A percentile compares a stretch with the other conserved stretches of the same genome.
phyloP scores from a whole-genome alignment of 2,797 vertebrate genomes.

The Spinus pinus region DNA sequence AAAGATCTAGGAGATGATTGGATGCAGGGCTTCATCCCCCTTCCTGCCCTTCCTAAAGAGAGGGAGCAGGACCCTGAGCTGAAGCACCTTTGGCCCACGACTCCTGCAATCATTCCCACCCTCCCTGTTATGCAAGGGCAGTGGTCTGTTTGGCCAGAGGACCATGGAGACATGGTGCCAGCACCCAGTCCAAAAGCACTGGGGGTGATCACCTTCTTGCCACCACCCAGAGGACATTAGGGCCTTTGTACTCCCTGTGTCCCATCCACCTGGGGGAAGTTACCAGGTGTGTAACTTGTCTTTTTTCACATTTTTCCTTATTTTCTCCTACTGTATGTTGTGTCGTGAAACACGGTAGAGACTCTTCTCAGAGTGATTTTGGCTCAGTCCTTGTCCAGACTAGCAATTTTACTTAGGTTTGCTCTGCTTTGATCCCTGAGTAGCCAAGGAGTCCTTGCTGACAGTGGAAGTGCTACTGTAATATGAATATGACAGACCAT shows the following conservation, averaged over 20 bases:
- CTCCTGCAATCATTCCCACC: rapidly evolving
- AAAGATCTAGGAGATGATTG: not conserved
- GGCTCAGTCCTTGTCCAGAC: not conserved
- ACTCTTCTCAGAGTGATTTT: not conserved
- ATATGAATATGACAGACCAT: not conserved
- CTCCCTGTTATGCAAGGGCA: not conserved
- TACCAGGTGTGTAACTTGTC: not conserved
- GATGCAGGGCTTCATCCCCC: not conserved
- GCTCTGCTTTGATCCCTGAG: not conserved
- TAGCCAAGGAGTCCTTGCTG: not conserved
- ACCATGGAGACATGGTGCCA: not conserved
- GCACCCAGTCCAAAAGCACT: not conserved
- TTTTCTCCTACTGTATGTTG: not conserved
- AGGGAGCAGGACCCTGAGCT: not conserved
- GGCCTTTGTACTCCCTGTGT: not conserved
- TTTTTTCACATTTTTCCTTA: not conserved
- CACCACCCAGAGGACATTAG: not conserved
- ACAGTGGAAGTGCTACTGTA: not conserved
- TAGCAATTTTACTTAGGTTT: not conserved
- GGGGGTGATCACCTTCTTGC: not conserved
- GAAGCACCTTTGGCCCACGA: not conserved
- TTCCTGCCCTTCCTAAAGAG: not conserved
- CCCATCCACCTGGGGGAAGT: not conserved
- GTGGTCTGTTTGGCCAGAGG: rapidly evolving
- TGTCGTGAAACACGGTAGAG: not conserved